A percentile compares a stretch with the other conserved stretches of the same genome.
Evolutionary conservation across 2,888 invertebrate genomes (phyloP).

Genomic region (Siphlonurus alternatus): DNA sequence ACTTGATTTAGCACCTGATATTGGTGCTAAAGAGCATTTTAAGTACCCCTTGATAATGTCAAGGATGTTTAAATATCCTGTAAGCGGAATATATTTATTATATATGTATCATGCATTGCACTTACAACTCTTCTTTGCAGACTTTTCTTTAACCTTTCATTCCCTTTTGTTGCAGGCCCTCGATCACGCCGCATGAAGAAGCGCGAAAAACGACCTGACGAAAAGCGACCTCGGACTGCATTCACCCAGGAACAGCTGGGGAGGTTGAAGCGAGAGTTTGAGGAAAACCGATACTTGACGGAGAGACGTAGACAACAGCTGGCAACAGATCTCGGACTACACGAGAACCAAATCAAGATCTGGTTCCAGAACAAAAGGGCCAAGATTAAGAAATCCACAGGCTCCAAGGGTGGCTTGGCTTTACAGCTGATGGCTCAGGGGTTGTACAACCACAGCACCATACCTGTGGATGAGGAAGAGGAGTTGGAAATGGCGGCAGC

Average conservation of each 20-base stretch:
- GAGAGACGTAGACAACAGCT: conserved; percentile 79
- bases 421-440: conserved; percentile 88
- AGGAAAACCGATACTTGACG: conserved; percentile 82
- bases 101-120: too few species aligned
- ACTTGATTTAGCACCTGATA: too few species aligned
- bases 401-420: conserved; percentile 70
- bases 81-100: too few species aligned
- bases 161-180: conserved; percentile 34
- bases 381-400: conserved; percentile 84
- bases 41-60: too few species aligned
- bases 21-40: too few species aligned
- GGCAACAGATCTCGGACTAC: conserved; percentile 78
- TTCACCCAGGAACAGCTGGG: conserved; percentile 88
- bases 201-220: conserved; percentile 39
- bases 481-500: conserved; percentile 31
- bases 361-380: conserved; percentile 97
- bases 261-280: conserved; percentile 82
- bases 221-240: conserved; percentile 89
- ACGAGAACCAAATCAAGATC: conserved; percentile 95
- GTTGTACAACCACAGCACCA: conserved; percentile 75
- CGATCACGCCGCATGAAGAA: conserved; percentile 36
- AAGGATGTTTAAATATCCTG: too few species aligned
- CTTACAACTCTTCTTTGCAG: too few species aligned
- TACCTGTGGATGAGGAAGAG: conserved; percentile 59
- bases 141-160: too few species aligned